Conservation (phyloP, 2,797 vertebrate species). For the Cyprinodon diabolis region DNA sequence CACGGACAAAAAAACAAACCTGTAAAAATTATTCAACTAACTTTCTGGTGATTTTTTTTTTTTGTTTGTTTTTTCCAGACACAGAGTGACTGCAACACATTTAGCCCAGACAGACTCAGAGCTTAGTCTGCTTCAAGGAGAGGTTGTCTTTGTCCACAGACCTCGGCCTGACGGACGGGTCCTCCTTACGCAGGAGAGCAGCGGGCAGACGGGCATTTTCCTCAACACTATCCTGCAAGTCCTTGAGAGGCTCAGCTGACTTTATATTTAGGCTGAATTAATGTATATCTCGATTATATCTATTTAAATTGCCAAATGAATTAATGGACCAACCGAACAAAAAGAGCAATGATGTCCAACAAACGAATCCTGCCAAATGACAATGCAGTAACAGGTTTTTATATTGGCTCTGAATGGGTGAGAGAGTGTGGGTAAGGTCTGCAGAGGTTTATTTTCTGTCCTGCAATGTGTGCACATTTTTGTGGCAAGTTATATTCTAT, state of each 20-base stretch:
- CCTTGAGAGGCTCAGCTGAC: conserved; percentile 80
- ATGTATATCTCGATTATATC: conserved; percentile 38
- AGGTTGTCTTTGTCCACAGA: conserved; percentile 79
- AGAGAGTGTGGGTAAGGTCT: conserved; percentile 38
- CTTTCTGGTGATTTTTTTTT: conserved; percentile 1
- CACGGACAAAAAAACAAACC: conserved; percentile 2
- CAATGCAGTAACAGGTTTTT: conserved; percentile 47
- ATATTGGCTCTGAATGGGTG: conserved; percentile 47
- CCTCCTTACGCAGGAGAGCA: conserved; percentile 81
- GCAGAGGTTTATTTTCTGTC: conserved; percentile 49
- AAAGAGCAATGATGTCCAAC: conserved; percentile 26
- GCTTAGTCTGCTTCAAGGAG: conserved; percentile 81
- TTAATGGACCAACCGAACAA: conserved; percentile 40
- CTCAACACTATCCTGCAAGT: conserved; percentile 75
- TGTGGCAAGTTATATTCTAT: conserved; percentile 55
- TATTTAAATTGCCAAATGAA: conserved; percentile 59
- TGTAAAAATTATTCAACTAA: conserved; percentile 3
- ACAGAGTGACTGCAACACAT: conserved; percentile 75
- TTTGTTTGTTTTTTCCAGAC: conserved; percentile 61
- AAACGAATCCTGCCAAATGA: conserved; percentile 56
- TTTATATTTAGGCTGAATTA: conserved; percentile 20
- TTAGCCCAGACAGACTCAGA: conserved; percentile 80
- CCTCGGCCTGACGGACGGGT: conserved; percentile 79
- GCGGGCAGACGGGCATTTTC: conserved; percentile 81
- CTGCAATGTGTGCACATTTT: conserved; percentile 56